These are phyloP conservation scores for Ecliptopera silaceata DNA, from an alignment of 2,888 invertebrate species.

Conservation along the genomic window DNA sequence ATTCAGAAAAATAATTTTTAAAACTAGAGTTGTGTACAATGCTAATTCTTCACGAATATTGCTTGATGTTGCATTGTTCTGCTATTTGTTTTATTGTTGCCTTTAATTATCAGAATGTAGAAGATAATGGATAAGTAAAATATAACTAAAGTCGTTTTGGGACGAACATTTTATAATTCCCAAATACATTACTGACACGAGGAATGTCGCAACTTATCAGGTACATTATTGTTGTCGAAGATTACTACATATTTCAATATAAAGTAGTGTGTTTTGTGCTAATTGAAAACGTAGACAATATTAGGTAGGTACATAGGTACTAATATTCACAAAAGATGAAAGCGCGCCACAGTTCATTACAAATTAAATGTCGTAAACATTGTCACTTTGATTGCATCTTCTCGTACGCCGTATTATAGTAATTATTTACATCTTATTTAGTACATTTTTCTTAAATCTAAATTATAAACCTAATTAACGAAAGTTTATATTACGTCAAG, in stretches of 20 bases:
- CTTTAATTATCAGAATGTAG: not conserved
- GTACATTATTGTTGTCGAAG: conserved; percentile 30
- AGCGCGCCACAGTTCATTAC: conserved; percentile 24
- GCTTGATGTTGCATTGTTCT: conserved; percentile 30
- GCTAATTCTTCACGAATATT: conserved; percentile 38
- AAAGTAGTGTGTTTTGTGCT: conserved; percentile 14
- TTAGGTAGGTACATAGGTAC: not conserved
- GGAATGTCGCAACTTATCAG: conserved; percentile 19
- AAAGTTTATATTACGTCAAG: conserved; percentile 66
- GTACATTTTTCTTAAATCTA: conserved; percentile 58
- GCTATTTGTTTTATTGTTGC: not conserved
- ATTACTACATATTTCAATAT: conserved; percentile 11
- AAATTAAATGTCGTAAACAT: conserved; percentile 37
- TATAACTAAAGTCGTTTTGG: not conserved
- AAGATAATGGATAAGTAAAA: not conserved
- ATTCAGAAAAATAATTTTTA: conserved; percentile 34
- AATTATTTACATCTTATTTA: conserved; percentile 77
- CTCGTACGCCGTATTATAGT: conserved; percentile 47
- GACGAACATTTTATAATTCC: not conserved
- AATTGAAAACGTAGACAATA: conserved; percentile 10
- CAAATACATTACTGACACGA: not conserved
- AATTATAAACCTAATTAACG: conserved; percentile 75
- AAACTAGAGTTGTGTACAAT: conserved; percentile 26
- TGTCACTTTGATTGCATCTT: conserved; percentile 46
- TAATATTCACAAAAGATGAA: conserved; percentile 10